phyloP scores from a whole-genome alignment of 2,797 vertebrate species.

The Todus mexicanus region DNA sequence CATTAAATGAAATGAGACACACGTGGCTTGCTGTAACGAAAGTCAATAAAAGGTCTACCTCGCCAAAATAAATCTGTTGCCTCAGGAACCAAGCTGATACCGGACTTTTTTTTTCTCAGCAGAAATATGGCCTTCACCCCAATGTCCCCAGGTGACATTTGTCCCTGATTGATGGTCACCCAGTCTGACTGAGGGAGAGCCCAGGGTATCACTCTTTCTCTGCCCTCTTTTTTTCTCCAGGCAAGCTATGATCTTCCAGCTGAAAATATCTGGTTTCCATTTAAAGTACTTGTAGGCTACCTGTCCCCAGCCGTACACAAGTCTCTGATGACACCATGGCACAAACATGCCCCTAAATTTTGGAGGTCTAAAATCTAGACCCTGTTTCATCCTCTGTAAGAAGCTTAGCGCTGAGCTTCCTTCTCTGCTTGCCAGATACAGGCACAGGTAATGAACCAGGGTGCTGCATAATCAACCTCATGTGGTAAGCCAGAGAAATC shows the following conservation, averaged over 20 bases:
- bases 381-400: neutral
- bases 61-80: neutral
- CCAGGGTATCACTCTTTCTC: neutral
- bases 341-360: neutral
- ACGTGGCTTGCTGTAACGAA: neutral
- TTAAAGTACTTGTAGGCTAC: neutral
- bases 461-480: neutral
- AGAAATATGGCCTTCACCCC: neutral
- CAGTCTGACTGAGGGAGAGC: neutral
- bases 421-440: neutral
- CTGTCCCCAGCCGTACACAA: accelerated
- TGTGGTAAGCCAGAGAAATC: constrained; percentile 23
- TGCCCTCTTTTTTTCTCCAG: neutral
- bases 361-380: neutral
- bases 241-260: neutral
- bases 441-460: neutral
- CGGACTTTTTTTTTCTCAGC: neutral
- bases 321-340: neutral
- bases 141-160: neutral
- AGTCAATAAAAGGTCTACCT: neutral
- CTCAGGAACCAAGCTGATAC: neutral
- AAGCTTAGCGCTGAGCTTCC: neutral
- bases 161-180: neutral
- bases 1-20: neutral
- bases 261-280: neutral